These are phyloP conservation scores for Crotalus horridus DNA, from an alignment of 2,113 vertebrate species.

Conservation along the genomic window DNA sequence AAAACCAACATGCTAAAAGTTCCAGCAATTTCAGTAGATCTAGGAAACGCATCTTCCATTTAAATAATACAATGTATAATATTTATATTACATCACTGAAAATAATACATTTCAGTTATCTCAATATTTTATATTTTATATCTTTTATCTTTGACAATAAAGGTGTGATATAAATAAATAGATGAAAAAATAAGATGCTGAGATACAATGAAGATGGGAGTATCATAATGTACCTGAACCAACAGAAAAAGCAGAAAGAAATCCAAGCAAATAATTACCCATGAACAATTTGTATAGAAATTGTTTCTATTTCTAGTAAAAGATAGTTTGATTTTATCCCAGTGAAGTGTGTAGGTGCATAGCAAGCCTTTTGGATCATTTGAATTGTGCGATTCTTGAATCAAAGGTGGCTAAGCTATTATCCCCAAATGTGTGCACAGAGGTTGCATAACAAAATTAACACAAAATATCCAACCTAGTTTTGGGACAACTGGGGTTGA, in stretches of 20 bases:
- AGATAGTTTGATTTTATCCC: not conserved
- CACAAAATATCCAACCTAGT: not conserved
- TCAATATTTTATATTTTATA: not conserved
- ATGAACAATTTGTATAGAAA: not conserved
- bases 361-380: not conserved
- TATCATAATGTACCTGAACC: not conserved
- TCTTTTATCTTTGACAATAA: not conserved
- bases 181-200: not conserved
- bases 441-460: not conserved
- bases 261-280: not conserved
- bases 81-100: not conserved
- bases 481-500: not conserved
- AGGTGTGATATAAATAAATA: not conserved
- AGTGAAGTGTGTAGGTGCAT: not conserved
- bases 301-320: not conserved
- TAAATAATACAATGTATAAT: not conserved
- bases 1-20: not conserved
- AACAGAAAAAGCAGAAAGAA: conserved; percentile 35
- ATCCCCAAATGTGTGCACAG: not conserved
- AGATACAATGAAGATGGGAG: not conserved
- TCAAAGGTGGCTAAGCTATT: not conserved
- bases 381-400: not conserved
- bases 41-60: not conserved
- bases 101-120: not conserved
- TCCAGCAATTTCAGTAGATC: not conserved